A percentile compares a stretch with the other conserved stretches of the same genome.
Conservation (phyloP, 1,140 invertebrate genomes). For the Drosophila pectinifera region DNA sequence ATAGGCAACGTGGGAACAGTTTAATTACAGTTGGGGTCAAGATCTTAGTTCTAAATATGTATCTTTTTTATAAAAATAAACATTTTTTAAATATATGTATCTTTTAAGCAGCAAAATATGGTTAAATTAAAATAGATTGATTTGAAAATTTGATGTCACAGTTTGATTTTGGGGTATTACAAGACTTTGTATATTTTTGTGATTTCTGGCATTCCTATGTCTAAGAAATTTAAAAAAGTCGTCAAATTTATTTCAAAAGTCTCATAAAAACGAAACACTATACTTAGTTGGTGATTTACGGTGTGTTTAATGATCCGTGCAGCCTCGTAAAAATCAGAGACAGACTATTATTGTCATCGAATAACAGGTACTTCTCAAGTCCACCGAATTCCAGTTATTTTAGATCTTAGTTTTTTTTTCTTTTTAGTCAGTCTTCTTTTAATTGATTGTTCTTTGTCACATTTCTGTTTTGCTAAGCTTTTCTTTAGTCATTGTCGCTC, state of each 20-base stretch:
- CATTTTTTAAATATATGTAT: too few relatives aligned
- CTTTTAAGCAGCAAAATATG: too few relatives aligned
- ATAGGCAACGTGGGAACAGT: conserved; percentile 51
- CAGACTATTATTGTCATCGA: conserved; percentile 3
- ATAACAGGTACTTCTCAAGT: conserved; percentile 22
- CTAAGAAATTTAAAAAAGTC: background rate
- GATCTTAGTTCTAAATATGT: conserved; percentile 20
- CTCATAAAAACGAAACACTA: conserved; percentile 1
- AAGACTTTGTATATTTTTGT: background rate
- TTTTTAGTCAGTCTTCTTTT: conserved; percentile 19
- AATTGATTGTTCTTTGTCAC: conserved; percentile 40
- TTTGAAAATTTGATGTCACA: too few relatives aligned
- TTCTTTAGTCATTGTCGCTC: conserved; percentile 32
- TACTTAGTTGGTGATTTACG: conserved; percentile 2
- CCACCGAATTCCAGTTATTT: conserved; percentile 1
- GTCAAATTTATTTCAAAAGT: background rate
- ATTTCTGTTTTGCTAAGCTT: conserved; percentile 69
- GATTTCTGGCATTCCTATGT: background rate
- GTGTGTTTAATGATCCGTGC: conserved; percentile 3
- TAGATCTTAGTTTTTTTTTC: conserved; percentile 1
- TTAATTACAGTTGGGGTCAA: conserved; percentile 20
- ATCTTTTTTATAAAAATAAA: too few relatives aligned
- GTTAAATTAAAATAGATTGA: background rate
- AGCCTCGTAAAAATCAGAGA: conserved; percentile 10
- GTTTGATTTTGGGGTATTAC: background rate